Evolutionary conservation across 2,888 invertebrate genomes (phyloP).

Genomic region (Eupithecia vulgata): DNA sequence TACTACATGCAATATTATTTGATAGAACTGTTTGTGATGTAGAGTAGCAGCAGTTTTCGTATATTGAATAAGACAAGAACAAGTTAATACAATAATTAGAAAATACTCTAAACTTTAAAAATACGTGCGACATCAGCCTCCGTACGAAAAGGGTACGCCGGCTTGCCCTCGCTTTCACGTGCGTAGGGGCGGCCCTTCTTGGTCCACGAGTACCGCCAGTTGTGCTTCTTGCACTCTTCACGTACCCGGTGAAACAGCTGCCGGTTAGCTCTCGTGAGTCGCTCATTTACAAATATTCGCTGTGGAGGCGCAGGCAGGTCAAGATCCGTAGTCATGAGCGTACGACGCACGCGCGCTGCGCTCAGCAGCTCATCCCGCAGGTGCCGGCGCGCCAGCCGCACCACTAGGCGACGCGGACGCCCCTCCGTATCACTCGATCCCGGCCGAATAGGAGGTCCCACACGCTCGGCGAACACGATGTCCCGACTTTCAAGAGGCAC

Average conservation of each 20-base stretch:
- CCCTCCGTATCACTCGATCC: not conserved
- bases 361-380: constrained; percentile 6
- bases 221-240: not conserved
- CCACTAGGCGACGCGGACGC: not conserved
- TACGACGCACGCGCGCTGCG: constrained; percentile 5
- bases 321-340: not conserved
- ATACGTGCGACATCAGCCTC: not conserved
- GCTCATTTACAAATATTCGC: constrained; percentile 12
- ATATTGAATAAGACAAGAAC: no score
- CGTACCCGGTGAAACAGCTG: no score
- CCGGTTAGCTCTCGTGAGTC: constrained; percentile 20
- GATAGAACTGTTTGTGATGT: no score
- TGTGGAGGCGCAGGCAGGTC: not conserved
- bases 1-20: no score
- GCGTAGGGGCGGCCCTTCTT: constrained; percentile 16
- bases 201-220: constrained; percentile 22
- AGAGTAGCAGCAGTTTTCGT: no score
- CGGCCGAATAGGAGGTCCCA: not conserved
- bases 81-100: no score
- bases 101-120: not conserved
- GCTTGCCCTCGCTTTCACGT: constrained; percentile 17
- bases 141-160: not conserved
- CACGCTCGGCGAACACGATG: no score
- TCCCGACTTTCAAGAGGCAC: no score
- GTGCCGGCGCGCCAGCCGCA: not conserved